A percentile compares a stretch with the other conserved stretches of the same genome.
These are phyloP conservation scores for Leptopilina boulardi DNA, from an alignment of 1,140 invertebrate species.

Conservation along the genomic window DNA sequence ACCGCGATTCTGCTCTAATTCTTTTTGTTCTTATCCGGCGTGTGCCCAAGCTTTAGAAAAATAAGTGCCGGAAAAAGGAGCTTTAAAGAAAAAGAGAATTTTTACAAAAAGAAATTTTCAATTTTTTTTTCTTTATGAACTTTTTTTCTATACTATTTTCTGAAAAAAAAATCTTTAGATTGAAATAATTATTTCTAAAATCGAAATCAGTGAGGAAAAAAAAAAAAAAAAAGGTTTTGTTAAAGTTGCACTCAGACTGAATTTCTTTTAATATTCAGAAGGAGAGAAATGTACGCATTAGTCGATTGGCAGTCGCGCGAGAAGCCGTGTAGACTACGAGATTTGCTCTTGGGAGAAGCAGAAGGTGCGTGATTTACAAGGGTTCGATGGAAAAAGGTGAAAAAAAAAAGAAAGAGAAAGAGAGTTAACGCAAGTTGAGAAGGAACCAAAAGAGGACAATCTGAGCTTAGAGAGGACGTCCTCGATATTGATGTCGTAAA, in stretches of 20 bases:
- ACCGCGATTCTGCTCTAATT: slow-evolving; percentile 43
- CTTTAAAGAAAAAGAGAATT: slow-evolving; percentile 53
- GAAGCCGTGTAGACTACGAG: slow-evolving; percentile 9
- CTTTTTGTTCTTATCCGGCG: slow-evolving; percentile 50
- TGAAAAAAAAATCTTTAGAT: too few species aligned
- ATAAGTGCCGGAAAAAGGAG: slow-evolving; percentile 56
- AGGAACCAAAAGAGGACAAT: slow-evolving; percentile 17
- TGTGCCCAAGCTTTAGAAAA: slow-evolving; percentile 46
- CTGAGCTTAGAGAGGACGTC: slow-evolving; percentile 24
- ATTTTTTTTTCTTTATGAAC: too few species aligned
- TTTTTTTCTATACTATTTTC: too few species aligned
- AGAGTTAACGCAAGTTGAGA: slow-evolving; percentile 32
- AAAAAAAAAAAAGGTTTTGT: too few species aligned
- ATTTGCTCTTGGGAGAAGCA: slow-evolving; percentile 13
- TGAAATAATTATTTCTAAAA: too few species aligned
- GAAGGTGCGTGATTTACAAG: slow-evolving; percentile 31
- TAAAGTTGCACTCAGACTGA: neutral
- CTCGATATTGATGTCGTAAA: slow-evolving; percentile 31
- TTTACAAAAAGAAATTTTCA: slow-evolving; percentile 42
- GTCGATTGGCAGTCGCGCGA: slow-evolving; percentile 24
- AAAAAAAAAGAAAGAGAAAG: slow-evolving; percentile 21
- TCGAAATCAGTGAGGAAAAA: too few species aligned
- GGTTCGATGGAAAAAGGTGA: slow-evolving; percentile 20
- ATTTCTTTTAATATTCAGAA: slow-evolving; percentile 7
- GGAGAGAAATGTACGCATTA: slow-evolving; percentile 13